Conservation (phyloP, 2,113 vertebrate genomes). For the Rhinichthys klamathensis region DNA sequence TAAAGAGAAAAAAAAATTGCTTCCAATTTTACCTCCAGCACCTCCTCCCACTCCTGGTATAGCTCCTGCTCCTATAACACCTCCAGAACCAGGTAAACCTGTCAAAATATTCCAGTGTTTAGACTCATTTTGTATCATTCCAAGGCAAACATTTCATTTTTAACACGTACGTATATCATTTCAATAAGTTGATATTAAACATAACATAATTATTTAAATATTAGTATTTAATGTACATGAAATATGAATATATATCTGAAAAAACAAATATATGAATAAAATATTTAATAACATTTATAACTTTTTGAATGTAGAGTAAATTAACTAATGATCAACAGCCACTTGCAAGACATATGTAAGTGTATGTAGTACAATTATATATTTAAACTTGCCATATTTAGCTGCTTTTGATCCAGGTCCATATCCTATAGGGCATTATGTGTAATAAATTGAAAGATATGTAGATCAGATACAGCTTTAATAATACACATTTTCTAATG, state of each 20-base stretch:
- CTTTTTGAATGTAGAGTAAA: not conserved
- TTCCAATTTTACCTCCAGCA: conserved; percentile 52
- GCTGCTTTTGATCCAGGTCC: conserved; percentile 69
- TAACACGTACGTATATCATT: not conserved
- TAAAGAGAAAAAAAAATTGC: not conserved
- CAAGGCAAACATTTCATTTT: not conserved
- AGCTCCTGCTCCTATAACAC: conserved; percentile 51
- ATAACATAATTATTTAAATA: not conserved
- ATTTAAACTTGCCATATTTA: conserved; percentile 71
- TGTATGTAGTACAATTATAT: conserved; percentile 3
- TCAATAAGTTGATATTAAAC: not conserved
- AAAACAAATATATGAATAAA: not conserved
- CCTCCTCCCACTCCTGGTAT: conserved; percentile 59
- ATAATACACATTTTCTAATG: not conserved
- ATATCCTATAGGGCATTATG: conserved; percentile 61
- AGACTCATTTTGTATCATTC: not conserved
- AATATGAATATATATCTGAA: not conserved
- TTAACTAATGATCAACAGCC: not conserved
- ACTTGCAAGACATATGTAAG: not conserved
- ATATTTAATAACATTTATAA: not conserved
- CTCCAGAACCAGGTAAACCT: conserved; percentile 49
- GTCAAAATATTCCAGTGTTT: not conserved
- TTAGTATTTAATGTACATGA: not conserved
- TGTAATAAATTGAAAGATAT: not conserved
- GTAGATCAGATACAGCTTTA: not conserved